Evolutionary conservation across 2,113 vertebrate genomes (phyloP).

Genomic region (Bagarius yarrelli): DNA sequence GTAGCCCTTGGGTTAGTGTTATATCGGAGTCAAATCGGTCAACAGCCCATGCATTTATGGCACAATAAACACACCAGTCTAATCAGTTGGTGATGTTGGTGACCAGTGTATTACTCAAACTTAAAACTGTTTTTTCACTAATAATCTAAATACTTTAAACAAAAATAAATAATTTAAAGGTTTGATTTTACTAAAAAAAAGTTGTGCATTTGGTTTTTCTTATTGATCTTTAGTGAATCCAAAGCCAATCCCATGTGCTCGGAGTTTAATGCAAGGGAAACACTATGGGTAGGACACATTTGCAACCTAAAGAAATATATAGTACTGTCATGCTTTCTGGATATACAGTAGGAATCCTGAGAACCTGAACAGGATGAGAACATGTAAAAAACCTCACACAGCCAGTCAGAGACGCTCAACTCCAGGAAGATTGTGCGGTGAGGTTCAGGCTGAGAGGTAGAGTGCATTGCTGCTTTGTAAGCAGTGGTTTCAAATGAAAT

Average conservation of each 20-base stretch:
- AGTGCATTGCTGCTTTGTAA: not conserved
- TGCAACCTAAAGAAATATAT: no score
- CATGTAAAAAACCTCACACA: not conserved
- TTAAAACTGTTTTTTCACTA: no score
- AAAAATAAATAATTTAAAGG: no score
- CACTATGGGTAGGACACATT: not conserved
- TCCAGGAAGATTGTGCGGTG: not conserved
- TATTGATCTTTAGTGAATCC: not conserved
- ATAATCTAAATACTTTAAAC: no score
- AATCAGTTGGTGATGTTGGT: no score
- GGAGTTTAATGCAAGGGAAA: not conserved
- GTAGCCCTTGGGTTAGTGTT: not conserved
- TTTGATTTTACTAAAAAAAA: no score
- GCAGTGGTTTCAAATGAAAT: not conserved
- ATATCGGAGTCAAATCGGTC: not conserved
- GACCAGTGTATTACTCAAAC: no score
- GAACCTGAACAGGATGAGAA: not conserved
- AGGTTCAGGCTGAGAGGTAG: no score
- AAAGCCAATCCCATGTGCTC: not conserved
- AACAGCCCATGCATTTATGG: not conserved
- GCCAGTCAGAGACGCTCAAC: not conserved
- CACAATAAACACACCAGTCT: no score
- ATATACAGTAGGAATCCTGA: not conserved
- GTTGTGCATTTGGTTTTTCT: not conserved
- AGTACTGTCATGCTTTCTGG: not conserved